A percentile compares a stretch with the other conserved stretches of the same genome.
Conservation (phyloP, 53 echinoderm and acorn worm genomes). For the Patiria pectinifera region DNA sequence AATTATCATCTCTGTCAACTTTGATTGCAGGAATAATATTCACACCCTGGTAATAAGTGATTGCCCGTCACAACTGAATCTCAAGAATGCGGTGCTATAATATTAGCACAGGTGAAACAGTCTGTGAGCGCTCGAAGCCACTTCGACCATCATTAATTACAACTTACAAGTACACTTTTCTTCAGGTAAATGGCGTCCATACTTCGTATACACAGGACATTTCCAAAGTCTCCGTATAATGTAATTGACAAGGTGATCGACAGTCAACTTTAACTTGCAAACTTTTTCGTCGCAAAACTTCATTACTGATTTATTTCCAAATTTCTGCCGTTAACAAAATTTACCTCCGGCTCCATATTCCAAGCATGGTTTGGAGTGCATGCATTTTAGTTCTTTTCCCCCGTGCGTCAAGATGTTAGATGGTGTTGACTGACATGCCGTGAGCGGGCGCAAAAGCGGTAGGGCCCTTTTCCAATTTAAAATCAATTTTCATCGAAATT, state of each 20-base stretch:
- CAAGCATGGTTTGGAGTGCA: neutral
- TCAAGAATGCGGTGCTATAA: slow-evolving; percentile 1
- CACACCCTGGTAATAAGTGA: slow-evolving; percentile 1
- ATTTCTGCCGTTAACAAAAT: neutral
- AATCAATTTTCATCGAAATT: slow-evolving; percentile 43
- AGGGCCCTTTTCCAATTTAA: slow-evolving; percentile 26
- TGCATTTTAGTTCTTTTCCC: neutral
- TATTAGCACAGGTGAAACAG: neutral
- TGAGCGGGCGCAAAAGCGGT: neutral
- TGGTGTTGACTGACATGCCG: slow-evolving; percentile 36
- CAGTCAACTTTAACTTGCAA: slow-evolving; percentile 2
- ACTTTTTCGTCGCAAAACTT: slow-evolving; percentile 2
- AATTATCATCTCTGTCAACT: slow-evolving; percentile 28
- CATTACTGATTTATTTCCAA: neutral
- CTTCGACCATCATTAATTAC: neutral
- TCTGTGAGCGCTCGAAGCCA: neutral
- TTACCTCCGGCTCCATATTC: neutral
- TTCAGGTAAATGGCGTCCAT: neutral
- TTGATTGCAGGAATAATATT: slow-evolving; percentile 16
- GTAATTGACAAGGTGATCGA: slow-evolving; percentile 38
- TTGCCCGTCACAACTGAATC: slow-evolving; percentile 13
- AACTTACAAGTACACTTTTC: neutral
- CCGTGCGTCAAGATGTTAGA: slow-evolving; percentile 15
- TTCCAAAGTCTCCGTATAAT: neutral
- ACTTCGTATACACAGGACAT: neutral